A percentile compares a stretch with the other conserved stretches of the same genome.
Conservation (phyloP, 2,113 vertebrate species). For the Poeciliopsis retropinna region DNA sequence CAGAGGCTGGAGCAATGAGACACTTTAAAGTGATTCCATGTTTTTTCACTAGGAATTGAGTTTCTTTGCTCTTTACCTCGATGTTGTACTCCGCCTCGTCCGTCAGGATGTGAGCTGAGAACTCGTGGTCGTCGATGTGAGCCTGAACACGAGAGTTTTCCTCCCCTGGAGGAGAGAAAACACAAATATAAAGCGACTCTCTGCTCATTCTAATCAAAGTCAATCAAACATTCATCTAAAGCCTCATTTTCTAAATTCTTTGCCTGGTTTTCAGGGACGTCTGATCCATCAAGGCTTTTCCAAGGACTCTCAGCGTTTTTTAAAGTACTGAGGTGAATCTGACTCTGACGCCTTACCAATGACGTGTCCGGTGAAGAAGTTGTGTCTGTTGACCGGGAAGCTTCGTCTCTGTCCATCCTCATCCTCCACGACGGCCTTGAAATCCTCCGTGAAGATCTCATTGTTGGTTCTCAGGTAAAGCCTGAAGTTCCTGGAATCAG, state of each 20-base stretch:
- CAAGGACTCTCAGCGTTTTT: neutral
- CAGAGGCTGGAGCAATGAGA: conserved; percentile 78
- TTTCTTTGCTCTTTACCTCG: conserved; percentile 80
- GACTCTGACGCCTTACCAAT: conserved; percentile 78
- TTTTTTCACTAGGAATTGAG: too few relatives aligned
- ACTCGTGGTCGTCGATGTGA: conserved; percentile 89
- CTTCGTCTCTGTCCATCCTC: conserved; percentile 80
- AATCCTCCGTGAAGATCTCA: conserved; percentile 89
- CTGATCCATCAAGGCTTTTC: neutral
- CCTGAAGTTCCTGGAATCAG: conserved; percentile 86
- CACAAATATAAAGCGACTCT: neutral
- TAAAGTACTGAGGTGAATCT: neutral
- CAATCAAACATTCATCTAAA: neutral
- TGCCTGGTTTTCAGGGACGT: neutral
- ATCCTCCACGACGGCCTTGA: conserved; percentile 85
- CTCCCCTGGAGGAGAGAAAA: conserved; percentile 81
- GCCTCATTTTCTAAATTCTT: neutral
- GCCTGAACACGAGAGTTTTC: conserved; percentile 92
- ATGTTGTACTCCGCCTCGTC: conserved; percentile 90
- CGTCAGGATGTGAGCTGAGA: conserved; percentile 89
- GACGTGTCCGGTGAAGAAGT: conserved; percentile 93
- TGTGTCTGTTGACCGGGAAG: conserved; percentile 84
- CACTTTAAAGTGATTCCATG: neutral
- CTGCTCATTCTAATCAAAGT: neutral
- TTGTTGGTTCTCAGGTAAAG: conserved; percentile 91